phyloP scores from a whole-genome alignment of 2,797 vertebrate species.

The Columba guinea region DNA sequence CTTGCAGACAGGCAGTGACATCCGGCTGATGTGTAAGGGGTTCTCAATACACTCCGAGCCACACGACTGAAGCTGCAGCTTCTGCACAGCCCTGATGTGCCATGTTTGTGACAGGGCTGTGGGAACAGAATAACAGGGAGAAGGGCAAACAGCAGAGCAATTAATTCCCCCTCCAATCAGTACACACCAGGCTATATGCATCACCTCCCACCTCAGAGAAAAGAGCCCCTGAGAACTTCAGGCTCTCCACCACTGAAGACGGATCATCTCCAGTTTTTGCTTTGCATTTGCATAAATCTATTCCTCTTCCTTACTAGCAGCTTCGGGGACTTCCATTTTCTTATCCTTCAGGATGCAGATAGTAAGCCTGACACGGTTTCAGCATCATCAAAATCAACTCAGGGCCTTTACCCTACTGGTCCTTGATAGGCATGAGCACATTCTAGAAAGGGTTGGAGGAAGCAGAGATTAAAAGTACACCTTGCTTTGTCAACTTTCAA shows the following conservation, averaged over 20 bases:
- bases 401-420: neutral
- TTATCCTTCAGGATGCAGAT: neutral
- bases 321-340: neutral
- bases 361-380: neutral
- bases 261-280: neutral
- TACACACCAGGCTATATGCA: neutral
- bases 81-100: neutral
- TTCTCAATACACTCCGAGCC: conserved; percentile 42
- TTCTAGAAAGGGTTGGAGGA: neutral
- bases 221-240: neutral
- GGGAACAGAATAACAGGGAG: conserved; percentile 5
- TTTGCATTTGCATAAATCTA: neutral
- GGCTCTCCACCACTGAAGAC: neutral
- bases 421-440: neutral
- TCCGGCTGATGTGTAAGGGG: neutral
- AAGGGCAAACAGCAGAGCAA: conserved; percentile 34
- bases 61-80: neutral
- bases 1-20: neutral
- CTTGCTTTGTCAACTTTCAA: neutral
- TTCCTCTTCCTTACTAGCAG: neutral
- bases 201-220: neutral
- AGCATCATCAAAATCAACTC: neutral
- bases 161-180: conserved; percentile 19
- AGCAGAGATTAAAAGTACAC: neutral
- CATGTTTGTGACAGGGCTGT: neutral